Percentiles rank a stretch among this genome's conserved stretches.
Evolutionary conservation across 2,113 vertebrate genomes (phyloP).

Genomic region (Psephotus haematonotus): DNA sequence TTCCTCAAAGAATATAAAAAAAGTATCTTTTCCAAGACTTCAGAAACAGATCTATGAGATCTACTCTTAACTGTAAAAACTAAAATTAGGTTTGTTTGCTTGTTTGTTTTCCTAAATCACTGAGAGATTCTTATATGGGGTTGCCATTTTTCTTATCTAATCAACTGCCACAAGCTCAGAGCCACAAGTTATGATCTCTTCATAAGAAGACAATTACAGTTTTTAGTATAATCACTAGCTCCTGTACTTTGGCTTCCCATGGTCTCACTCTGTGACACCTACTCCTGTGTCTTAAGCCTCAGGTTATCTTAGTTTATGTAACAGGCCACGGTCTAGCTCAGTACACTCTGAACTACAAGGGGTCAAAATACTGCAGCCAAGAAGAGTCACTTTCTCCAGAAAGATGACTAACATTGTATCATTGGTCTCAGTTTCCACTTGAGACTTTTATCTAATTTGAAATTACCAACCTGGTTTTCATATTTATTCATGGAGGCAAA

Average conservation of each 20-base stretch:
- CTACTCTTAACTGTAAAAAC: background rate
- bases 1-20: background rate
- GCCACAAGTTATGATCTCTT: background rate
- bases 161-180: background rate
- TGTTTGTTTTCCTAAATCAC: background rate
- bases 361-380: background rate
- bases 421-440: background rate
- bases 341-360: background rate
- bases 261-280: background rate
- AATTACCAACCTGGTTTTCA: background rate
- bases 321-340: background rate
- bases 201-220: background rate
- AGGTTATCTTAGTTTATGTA: background rate
- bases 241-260: background rate
- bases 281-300: background rate
- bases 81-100: background rate
- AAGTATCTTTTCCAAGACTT: background rate
- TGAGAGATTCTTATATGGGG: background rate
- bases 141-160: background rate
- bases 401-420: background rate
- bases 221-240: background rate
- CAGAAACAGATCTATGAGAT: background rate
- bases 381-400: background rate
- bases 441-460: background rate
- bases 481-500: background rate